Evolutionary conservation across 2,888 invertebrate species (phyloP).

Genomic region (Thyatira batis): DNA sequence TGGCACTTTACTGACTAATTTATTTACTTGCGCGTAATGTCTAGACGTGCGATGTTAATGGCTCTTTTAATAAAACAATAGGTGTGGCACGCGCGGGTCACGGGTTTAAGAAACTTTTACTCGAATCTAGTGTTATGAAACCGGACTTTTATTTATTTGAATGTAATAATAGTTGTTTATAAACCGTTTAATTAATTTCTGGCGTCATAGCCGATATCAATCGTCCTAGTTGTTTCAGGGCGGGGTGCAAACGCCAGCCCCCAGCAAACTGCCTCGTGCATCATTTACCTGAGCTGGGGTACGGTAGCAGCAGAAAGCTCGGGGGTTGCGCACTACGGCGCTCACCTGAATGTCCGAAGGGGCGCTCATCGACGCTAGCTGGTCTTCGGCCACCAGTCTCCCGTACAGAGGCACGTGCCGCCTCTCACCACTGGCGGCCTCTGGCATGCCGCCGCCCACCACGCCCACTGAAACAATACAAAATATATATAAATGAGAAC

Average conservation of each 20-base stretch:
- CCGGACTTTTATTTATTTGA: not conserved
- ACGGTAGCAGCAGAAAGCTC: constrained; percentile 80
- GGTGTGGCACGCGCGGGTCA: constrained; percentile 42
- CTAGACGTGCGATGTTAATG: constrained; percentile 61
- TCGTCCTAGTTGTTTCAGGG: not conserved
- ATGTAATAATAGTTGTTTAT: no score
- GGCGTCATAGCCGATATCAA: not conserved
- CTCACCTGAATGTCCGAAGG: constrained; percentile 86
- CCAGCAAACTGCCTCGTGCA: constrained; percentile 76
- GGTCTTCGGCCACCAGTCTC: constrained; percentile 94
- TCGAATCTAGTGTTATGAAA: not conserved
- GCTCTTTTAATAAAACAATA: constrained; percentile 61
- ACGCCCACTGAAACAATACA: constrained; percentile 71
- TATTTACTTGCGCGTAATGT: constrained; percentile 68
- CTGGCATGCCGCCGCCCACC: constrained; percentile 74
- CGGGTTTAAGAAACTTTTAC: constrained; percentile 27
- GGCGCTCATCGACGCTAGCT: constrained; percentile 85
- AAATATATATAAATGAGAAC: not conserved
- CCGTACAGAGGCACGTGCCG: constrained; percentile 94
- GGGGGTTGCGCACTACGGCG: constrained; percentile 78
- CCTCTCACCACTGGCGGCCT: constrained; percentile 76
- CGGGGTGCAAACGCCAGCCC: constrained; percentile 25
- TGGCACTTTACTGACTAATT: constrained; percentile 63
- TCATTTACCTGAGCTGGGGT: constrained; percentile 77
- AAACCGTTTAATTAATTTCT: no score